These are phyloP conservation scores for Glossosoma conforme DNA, from an alignment of 1,140 invertebrate genomes.

Conservation along the genomic window DNA sequence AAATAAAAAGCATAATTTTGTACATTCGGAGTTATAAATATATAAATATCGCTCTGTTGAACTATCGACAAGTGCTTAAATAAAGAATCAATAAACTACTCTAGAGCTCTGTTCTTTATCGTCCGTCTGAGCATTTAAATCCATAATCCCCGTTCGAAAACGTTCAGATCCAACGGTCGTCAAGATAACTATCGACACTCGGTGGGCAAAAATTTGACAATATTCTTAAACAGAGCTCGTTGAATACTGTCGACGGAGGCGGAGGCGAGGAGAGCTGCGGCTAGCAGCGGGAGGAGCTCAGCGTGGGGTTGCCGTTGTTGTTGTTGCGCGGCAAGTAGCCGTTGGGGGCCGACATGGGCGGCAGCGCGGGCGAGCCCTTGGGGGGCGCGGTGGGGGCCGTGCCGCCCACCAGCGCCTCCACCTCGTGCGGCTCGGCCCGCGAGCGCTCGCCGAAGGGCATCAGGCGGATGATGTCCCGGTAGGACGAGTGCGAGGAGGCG, in stretches of 20 bases:
- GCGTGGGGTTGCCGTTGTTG: constrained; percentile 28
- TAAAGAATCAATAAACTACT: too few relatives aligned
- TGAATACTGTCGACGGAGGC: constrained; percentile 14
- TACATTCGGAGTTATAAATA: constrained; percentile 22
- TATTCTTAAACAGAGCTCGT: too few relatives aligned
- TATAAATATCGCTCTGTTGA: constrained; percentile 8
- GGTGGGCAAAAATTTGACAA: too few relatives aligned
- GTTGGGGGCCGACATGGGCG: constrained; percentile 6
- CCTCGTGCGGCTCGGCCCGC: constrained; percentile 24
- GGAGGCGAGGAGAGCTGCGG: not conserved
- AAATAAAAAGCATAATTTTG: constrained; percentile 21
- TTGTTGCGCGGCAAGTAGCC: constrained; percentile 15
- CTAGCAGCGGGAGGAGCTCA: constrained; percentile 22
- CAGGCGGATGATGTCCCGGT: constrained; percentile 19
- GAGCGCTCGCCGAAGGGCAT: constrained; percentile 15
- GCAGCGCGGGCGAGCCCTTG: not conserved
- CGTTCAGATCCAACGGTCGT: not conserved
- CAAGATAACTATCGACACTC: too few relatives aligned
- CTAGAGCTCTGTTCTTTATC: too few relatives aligned
- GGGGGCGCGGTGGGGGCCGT: constrained; percentile 1
- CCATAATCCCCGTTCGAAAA: too few relatives aligned
- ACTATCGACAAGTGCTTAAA: constrained; percentile 14
- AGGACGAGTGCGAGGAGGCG: constrained; percentile 8
- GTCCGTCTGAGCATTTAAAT: too few relatives aligned
- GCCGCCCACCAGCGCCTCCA: constrained; percentile 21